These are phyloP conservation scores for Myopa testacea DNA, from an alignment of 2,888 invertebrate species.

Conservation along the genomic window DNA sequence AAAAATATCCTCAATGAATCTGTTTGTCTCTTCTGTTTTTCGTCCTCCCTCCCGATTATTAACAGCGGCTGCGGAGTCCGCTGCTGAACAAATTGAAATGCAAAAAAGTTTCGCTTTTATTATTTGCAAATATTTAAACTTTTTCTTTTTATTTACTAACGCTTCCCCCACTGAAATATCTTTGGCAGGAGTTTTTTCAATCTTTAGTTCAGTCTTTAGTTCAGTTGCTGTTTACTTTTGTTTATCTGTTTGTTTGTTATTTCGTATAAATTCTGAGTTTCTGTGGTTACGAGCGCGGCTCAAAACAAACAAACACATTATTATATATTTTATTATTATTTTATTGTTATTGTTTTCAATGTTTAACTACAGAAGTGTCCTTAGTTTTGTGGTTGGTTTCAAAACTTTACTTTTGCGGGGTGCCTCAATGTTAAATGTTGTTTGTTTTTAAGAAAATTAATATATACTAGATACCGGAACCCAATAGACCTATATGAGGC, in stretches of 20 bases:
- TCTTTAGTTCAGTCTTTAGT: neutral
- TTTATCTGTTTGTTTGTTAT: slow-evolving; percentile 2
- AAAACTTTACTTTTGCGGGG: too few species aligned
- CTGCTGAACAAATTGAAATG: slow-evolving; percentile 29
- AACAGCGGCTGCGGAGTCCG: neutral
- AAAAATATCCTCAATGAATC: neutral
- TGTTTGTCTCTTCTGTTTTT: too few species aligned
- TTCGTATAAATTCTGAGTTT: neutral
- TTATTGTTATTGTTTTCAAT: too few species aligned
- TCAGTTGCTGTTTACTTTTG: neutral
- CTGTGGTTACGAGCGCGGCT: too few species aligned
- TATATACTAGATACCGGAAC: too few species aligned
- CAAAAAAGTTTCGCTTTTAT: slow-evolving; percentile 24
- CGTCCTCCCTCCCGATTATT: neutral
- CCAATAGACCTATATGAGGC: too few species aligned
- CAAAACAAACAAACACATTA: too few species aligned
- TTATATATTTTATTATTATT: too few species aligned
- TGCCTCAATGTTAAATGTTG: too few species aligned
- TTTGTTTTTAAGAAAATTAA: too few species aligned
- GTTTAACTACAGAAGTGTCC: too few species aligned
- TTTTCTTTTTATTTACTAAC: neutral
- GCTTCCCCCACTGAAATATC: neutral
- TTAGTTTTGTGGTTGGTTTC: too few species aligned
- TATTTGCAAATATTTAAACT: slow-evolving; percentile 27
- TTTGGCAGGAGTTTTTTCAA: slow-evolving; percentile 9